Conservation (phyloP, 2,113 vertebrate species). For the Martes martes region DNA sequence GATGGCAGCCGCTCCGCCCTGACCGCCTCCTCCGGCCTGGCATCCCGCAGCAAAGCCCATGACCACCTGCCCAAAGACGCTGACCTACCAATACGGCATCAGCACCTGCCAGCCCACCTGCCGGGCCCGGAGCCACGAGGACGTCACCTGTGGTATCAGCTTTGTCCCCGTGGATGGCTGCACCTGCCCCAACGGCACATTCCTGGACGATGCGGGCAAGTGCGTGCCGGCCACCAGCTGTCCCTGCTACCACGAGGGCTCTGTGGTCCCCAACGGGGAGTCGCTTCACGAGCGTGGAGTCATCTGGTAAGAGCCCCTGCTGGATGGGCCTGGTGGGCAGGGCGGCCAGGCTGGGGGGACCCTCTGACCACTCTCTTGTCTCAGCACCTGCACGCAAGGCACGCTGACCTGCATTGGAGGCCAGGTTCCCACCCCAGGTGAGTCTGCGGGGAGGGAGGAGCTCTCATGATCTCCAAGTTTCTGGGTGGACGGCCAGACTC, state of each 20-base stretch:
- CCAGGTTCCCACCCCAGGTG: slow-evolving; percentile 76
- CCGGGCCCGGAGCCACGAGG: slow-evolving; percentile 77
- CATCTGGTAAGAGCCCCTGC: slow-evolving; percentile 78
- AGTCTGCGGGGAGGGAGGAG: not conserved
- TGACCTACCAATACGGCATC: slow-evolving; percentile 79
- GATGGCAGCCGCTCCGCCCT: not conserved
- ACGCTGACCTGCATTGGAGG: slow-evolving; percentile 82
- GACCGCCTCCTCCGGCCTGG: not conserved
- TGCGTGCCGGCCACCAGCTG: slow-evolving; percentile 82
- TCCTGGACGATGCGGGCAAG: slow-evolving; percentile 81
- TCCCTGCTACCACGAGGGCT: slow-evolving; percentile 84
- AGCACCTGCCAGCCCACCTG: slow-evolving; percentile 84
- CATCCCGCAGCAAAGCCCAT: slow-evolving; percentile 82
- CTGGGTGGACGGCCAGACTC: rapidly evolving
- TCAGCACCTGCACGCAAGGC: slow-evolving; percentile 82
- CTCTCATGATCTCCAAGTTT: too few relatives aligned
- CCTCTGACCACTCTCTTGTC: not conserved
- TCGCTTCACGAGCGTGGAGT: slow-evolving; percentile 79
- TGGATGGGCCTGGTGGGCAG: rapidly evolving
- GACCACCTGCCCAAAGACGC: slow-evolving; percentile 80
- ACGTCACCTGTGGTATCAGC: slow-evolving; percentile 79
- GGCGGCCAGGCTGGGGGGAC: rapidly evolving
- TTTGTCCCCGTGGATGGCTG: slow-evolving; percentile 86
- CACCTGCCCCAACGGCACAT: slow-evolving; percentile 78
- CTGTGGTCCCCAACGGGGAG: slow-evolving; percentile 80